phyloP scores from a whole-genome alignment of 1,140 invertebrate genomes.

The Yoshiicerus persimilis region DNA sequence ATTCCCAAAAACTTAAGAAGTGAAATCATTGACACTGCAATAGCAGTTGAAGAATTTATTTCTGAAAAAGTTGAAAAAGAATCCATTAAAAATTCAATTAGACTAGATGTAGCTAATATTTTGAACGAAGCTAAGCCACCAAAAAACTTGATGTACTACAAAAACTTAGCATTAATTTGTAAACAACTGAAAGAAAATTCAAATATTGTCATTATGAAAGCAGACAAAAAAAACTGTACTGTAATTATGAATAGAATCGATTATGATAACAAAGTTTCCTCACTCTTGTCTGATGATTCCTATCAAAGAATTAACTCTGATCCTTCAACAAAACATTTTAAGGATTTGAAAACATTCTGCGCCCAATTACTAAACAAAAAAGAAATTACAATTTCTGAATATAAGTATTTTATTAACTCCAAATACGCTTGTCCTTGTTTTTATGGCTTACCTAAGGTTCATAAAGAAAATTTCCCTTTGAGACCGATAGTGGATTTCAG shows the following conservation, averaged over 20 bases:
- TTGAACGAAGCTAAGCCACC: not conserved
- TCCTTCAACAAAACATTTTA: not conserved
- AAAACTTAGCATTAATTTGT: not conserved
- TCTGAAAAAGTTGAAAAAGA: not conserved
- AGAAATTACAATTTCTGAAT: not conserved
- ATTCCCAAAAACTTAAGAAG: not conserved
- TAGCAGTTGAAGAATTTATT: not conserved
- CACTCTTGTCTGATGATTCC: slow-evolving; percentile 30
- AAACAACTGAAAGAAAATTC: not conserved
- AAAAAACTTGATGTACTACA: not conserved
- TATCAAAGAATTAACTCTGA: slow-evolving; percentile 23
- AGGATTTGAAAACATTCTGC: not conserved
- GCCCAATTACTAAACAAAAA: not conserved
- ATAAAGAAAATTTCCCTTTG: not conserved
- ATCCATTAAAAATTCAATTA: not conserved
- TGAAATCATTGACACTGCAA: not conserved
- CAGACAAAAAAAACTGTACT: slow-evolving; percentile 50
- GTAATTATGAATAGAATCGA: slow-evolving; percentile 42
- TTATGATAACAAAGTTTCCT: slow-evolving; percentile 44
- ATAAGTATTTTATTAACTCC: not conserved
- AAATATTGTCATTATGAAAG: slow-evolving; percentile 21
- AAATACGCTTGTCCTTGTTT: not conserved
- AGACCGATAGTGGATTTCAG: not conserved
- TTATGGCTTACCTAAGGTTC: not conserved
- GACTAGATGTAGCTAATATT: not conserved